phyloP scores from a whole-genome alignment of 2,113 vertebrate genomes.

The Paradoxurus hermaphroditus region DNA sequence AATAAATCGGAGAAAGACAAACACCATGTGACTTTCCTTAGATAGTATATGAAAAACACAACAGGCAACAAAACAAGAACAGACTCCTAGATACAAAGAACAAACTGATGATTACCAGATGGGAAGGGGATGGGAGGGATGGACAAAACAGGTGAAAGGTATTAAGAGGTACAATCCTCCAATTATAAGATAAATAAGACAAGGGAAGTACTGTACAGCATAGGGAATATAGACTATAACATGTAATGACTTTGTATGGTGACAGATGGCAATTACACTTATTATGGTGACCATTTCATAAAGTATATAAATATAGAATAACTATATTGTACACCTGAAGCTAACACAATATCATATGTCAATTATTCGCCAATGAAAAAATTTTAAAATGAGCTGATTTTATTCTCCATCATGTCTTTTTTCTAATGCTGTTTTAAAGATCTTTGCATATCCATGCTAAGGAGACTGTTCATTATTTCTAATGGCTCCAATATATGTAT shows the following conservation, averaged over 20 bases:
- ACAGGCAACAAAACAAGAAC: background rate
- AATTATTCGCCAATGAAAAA: background rate
- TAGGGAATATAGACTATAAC: background rate
- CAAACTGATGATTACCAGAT: background rate
- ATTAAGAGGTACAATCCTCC: background rate
- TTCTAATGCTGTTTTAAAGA: background rate
- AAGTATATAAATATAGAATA: background rate
- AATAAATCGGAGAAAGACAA: background rate
- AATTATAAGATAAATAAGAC: background rate
- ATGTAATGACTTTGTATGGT: background rate
- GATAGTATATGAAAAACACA: background rate
- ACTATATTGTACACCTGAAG: background rate
- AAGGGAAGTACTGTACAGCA: background rate
- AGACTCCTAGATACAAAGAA: background rate
- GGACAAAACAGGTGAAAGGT: background rate
- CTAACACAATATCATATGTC: background rate
- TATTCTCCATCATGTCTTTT: too few species aligned
- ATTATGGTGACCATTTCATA: background rate
- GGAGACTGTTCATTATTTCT: background rate
- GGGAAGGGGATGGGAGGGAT: rapidly evolving
- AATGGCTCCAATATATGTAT: background rate
- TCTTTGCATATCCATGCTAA: background rate
- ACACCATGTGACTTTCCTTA: background rate
- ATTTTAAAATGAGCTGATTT: background rate
- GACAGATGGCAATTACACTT: background rate